Evolutionary conservation across 2,797 vertebrate species (phyloP).

Genomic region (Ceyx erithaca): DNA sequence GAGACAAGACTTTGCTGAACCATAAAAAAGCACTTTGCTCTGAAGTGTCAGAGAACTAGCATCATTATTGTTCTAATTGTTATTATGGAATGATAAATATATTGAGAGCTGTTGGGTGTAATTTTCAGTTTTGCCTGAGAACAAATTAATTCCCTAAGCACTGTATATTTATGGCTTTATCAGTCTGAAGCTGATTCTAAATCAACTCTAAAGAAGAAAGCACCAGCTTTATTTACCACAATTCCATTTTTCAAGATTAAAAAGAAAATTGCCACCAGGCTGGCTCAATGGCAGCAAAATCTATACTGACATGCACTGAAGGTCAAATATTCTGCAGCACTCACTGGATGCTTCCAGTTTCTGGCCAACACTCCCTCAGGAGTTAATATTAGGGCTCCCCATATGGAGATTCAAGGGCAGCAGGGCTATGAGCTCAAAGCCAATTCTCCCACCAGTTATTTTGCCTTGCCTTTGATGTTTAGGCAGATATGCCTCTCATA

Average conservation of each 20-base stretch:
- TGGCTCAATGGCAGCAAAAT: constrained; percentile 22
- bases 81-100: constrained; percentile 1
- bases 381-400: neutral
- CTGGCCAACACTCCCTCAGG: neutral
- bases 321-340: neutral
- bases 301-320: neutral
- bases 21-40: neutral
- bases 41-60: constrained; percentile 18
- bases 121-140: constrained; percentile 18
- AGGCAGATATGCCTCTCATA: neutral
- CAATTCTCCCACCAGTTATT: neutral
- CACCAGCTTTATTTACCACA: constrained; percentile 9
- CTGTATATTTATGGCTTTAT: constrained; percentile 30
- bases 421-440: neutral
- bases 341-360: neutral
- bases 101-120: neutral
- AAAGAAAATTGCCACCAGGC: constrained; percentile 9
- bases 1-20: neutral
- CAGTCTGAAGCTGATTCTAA: constrained; percentile 15
- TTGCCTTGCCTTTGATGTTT: neutral
- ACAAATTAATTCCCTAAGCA: constrained; percentile 14
- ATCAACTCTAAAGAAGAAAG: constrained; percentile 1
- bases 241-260: constrained; percentile 34
- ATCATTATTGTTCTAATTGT: neutral
- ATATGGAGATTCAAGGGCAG: neutral